phyloP scores from a whole-genome alignment of 2,888 invertebrate species.

The Leucoma salicis region DNA sequence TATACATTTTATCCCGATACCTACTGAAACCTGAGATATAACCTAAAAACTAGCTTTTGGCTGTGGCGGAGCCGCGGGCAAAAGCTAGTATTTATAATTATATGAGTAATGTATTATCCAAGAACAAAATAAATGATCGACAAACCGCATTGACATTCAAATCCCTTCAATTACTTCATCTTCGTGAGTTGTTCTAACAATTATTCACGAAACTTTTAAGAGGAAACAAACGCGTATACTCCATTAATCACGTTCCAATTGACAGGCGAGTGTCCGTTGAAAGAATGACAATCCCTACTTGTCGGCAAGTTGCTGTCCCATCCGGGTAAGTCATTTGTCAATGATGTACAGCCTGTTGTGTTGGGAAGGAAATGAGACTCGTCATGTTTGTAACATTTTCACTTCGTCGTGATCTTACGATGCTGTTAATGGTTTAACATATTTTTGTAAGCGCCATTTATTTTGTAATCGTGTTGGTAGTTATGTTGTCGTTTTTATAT shows the following conservation, averaged over 20 bases:
- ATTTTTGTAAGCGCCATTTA: not conserved
- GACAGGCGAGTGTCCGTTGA: conserved; percentile 38
- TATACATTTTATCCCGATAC: too few relatives aligned
- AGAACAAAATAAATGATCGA: too few relatives aligned
- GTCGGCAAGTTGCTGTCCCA: conserved; percentile 38
- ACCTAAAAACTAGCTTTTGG: too few relatives aligned
- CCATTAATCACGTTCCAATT: conserved; percentile 59
- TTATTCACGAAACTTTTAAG: conserved; percentile 32
- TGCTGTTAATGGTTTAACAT: not conserved
- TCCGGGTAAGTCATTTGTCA: conserved; percentile 60
- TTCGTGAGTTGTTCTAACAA: conserved; percentile 10
- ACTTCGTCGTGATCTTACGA: conserved; percentile 19
- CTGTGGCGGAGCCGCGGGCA: too few relatives aligned
- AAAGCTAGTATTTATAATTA: too few relatives aligned
- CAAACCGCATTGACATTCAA: conserved; percentile 1
- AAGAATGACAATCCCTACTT: conserved; percentile 44
- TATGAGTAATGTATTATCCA: too few relatives aligned
- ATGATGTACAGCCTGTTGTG: conserved; percentile 31
- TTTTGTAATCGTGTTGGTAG: too few relatives aligned
- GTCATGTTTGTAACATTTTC: conserved; percentile 38
- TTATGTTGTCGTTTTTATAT: too few relatives aligned
- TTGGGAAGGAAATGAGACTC: conserved; percentile 40
- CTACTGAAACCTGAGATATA: too few relatives aligned
- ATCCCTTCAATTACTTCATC: conserved; percentile 8
- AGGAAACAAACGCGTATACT: conserved; percentile 45